phyloP scores from a whole-genome alignment of 2,888 invertebrate genomes.

The Caenorhabditis panamensis region DNA sequence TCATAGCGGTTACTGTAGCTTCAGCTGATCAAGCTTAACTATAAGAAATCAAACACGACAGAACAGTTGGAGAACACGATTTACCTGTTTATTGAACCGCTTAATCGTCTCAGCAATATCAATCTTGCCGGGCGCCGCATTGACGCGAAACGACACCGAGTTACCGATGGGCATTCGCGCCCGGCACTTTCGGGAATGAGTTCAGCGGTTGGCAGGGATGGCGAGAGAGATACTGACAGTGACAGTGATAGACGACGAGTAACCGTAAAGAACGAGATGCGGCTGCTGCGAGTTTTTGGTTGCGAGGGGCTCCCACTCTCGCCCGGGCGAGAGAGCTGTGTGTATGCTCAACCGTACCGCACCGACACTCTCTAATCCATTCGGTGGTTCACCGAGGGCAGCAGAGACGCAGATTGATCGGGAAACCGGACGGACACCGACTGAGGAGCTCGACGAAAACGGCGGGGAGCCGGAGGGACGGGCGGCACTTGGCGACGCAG shows the following conservation, averaged over 20 bases:
- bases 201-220: slow-evolving; percentile 5
- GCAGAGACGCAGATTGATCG: slow-evolving; percentile 5
- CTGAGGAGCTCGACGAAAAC: not conserved
- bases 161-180: slow-evolving; percentile 51
- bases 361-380: slow-evolving; percentile 19
- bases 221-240: slow-evolving; percentile 28
- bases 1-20: no score
- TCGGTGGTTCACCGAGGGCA: slow-evolving; percentile 18
- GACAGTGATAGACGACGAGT: not conserved
- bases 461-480: not conserved
- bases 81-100: slow-evolving; percentile 56
- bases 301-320: slow-evolving; percentile 12
- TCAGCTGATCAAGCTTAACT: no score
- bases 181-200: slow-evolving; percentile 9
- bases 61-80: not conserved
- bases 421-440: slow-evolving; percentile 56
- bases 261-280: not conserved
- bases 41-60: no score
- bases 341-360: slow-evolving; percentile 51
- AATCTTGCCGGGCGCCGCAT: slow-evolving; percentile 60
- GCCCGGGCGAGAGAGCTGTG: slow-evolving; percentile 10
- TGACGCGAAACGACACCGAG: slow-evolving; percentile 61
- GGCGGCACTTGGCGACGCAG: slow-evolving; percentile 21
- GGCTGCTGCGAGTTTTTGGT: not conserved
- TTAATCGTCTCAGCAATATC: slow-evolving; percentile 62